Evolutionary conservation across 2,113 vertebrate genomes (phyloP).

Genomic region (Cynoglossus semilaevis): DNA sequence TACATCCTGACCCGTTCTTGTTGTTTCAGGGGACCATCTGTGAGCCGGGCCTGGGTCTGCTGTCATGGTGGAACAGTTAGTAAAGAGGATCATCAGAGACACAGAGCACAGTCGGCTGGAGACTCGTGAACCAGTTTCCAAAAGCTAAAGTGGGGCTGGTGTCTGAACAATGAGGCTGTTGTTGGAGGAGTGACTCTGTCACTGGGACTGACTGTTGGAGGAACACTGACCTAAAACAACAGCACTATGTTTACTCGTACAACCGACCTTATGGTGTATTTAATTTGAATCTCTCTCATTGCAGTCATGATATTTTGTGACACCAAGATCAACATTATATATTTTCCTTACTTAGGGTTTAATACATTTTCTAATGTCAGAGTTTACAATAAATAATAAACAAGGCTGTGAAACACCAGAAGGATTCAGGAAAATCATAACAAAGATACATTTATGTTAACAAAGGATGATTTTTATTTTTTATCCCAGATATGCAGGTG

Average conservation of each 20-base stretch:
- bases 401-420: no score
- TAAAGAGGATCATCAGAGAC: not conserved
- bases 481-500: no score
- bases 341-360: no score
- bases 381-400: no score
- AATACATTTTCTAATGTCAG: no score
- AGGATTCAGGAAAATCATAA: no score
- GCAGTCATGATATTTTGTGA: no score
- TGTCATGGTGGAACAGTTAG: constrained; percentile 81
- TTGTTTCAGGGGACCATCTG: constrained; percentile 75
- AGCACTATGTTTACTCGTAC: not conserved
- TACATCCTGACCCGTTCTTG: not conserved
- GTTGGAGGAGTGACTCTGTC: no score
- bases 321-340: no score
- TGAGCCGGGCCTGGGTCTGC: constrained; percentile 76
- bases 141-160: not conserved
- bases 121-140: not conserved
- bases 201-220: not conserved
- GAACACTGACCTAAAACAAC: constrained; percentile 3
- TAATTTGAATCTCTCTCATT: no score
- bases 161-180: not conserved
- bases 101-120: not conserved
- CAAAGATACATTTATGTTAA: not conserved
- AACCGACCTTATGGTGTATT: not conserved
- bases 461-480: no score